Percentiles rank a stretch among this genome's conserved stretches.
These are phyloP conservation scores for Agrotis segetum DNA, from an alignment of 2,888 invertebrate genomes.

Conservation along the genomic window DNA sequence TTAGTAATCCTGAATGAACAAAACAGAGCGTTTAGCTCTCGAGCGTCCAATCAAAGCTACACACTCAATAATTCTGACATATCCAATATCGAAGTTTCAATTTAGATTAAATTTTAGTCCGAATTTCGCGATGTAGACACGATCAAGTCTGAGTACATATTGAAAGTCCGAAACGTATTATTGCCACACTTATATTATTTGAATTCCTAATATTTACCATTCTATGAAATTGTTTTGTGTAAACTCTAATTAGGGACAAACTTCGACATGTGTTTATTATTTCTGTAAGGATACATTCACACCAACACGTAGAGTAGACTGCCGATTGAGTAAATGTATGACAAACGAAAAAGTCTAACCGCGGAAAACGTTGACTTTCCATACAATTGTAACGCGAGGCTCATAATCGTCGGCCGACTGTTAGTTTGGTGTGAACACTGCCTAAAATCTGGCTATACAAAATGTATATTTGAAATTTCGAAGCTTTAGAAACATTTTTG, in stretches of 20 bases:
- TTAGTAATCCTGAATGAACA: conserved; percentile 16
- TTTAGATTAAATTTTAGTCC: conserved; percentile 51
- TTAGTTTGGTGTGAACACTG: background rate
- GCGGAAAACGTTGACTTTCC: background rate
- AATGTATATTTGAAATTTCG: conserved; percentile 24
- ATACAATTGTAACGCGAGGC: background rate
- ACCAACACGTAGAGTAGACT: background rate
- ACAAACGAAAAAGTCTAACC: background rate
- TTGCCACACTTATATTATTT: conserved; percentile 32
- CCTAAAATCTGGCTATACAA: conserved; percentile 1
- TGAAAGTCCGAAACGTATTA: conserved; percentile 34
- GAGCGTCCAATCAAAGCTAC: conserved; percentile 34
- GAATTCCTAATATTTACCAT: conserved; percentile 27
- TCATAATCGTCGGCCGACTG: background rate
- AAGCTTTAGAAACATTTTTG: conserved; percentile 19
- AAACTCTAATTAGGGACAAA: conserved; percentile 25
- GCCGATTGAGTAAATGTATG: background rate
- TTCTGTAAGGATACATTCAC: background rate
- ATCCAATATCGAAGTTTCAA: conserved; percentile 37
- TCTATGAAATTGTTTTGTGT: conserved; percentile 27
- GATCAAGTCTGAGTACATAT: conserved; percentile 24
- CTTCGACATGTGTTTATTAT: conserved; percentile 25
- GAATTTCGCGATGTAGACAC: conserved; percentile 35
- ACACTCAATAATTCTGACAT: conserved; percentile 34
- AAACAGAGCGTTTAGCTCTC: conserved; percentile 32